phyloP scores from a whole-genome alignment of 2,797 vertebrate species.

The Myotis pilosus region DNA sequence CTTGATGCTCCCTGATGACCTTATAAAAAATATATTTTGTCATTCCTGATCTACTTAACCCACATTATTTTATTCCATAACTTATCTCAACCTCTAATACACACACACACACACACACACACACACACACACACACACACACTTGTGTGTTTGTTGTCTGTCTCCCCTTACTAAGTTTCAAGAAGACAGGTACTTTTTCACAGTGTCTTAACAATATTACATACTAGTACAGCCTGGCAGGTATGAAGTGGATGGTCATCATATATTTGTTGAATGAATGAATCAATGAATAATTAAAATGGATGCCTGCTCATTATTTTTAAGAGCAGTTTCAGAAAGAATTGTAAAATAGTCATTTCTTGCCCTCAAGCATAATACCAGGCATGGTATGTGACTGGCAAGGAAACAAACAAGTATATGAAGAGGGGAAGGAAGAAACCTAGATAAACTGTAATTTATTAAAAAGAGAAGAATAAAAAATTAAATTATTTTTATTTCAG shows the following conservation, averaged over 20 bases:
- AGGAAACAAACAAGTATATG: neutral
- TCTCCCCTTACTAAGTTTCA: neutral
- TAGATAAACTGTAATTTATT: neutral
- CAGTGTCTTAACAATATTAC: neutral
- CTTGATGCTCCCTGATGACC: neutral
- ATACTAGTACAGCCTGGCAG: neutral
- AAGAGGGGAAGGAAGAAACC: neutral
- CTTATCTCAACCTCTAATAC: neutral
- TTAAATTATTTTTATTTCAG: neutral
- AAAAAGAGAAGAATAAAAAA: neutral
- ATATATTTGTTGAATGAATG: neutral
- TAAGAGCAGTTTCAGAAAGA: neutral
- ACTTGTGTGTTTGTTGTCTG: neutral
- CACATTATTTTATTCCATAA: neutral
- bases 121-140: too few species aligned
- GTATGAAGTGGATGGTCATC: neutral
- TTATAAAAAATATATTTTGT: neutral
- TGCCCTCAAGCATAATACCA: neutral
- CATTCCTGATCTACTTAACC: neutral
- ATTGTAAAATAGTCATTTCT: neutral
- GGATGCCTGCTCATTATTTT: neutral
- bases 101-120: too few species aligned
- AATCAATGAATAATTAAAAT: neutral
- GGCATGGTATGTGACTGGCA: neutral
- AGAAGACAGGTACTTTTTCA: neutral